Evolutionary conservation across 2,888 invertebrate genomes (phyloP).

Genomic region (Calliopum simillimum): DNA sequence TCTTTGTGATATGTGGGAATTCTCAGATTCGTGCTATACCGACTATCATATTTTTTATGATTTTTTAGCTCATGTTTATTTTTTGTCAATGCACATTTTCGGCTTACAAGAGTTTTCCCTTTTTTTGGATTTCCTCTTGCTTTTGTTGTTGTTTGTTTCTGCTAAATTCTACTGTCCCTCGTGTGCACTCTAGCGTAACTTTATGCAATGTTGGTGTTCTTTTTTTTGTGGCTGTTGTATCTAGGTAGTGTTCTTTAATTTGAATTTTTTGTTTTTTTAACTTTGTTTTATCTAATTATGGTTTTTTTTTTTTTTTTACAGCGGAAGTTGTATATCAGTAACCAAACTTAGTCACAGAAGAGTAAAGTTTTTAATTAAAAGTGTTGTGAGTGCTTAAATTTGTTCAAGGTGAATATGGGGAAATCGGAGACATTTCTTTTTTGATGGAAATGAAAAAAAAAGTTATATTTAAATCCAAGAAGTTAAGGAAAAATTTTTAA

Average conservation of each 20-base stretch:
- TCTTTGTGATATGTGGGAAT: too few species aligned
- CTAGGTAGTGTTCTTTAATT: background rate
- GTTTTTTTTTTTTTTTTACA: too few species aligned
- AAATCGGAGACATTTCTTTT: too few species aligned
- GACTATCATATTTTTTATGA: background rate
- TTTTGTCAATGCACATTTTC: background rate
- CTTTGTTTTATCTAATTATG: background rate
- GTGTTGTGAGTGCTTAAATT: too few species aligned
- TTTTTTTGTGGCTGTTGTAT: background rate
- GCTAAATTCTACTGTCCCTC: slow-evolving; percentile 10
- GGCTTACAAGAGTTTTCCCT: too few species aligned
- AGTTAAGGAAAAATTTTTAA: too few species aligned
- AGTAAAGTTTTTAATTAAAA: too few species aligned
- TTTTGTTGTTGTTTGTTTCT: background rate
- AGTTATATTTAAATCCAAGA: too few species aligned
- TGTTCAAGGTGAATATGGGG: too few species aligned
- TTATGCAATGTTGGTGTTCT: background rate
- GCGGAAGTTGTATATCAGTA: too few species aligned
- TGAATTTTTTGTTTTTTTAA: background rate
- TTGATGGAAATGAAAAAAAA: too few species aligned
- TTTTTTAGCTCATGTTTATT: background rate
- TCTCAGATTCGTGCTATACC: background rate
- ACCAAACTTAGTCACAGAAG: too few species aligned
- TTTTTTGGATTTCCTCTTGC: background rate
- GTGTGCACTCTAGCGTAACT: slow-evolving; percentile 17